Percentiles rank a stretch among this genome's conserved stretches.
phyloP scores from a whole-genome alignment of 2,797 vertebrate species.

The Siniperca undulata region DNA sequence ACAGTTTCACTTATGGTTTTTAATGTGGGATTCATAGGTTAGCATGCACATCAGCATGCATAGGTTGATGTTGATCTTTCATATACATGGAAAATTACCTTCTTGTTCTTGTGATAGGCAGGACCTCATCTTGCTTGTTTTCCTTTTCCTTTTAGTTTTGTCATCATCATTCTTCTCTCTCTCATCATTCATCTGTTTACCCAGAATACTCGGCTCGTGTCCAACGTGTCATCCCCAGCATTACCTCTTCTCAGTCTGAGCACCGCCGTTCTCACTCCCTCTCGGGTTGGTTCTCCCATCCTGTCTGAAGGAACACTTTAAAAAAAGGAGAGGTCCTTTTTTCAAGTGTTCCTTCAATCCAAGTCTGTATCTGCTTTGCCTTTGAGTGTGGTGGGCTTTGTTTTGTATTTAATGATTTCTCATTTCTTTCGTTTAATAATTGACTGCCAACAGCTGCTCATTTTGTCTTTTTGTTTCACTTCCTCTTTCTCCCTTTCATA shows the following conservation, averaged over 20 bases:
- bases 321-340: conserved; percentile 37
- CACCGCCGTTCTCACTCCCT: conserved; percentile 80
- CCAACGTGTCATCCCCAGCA: conserved; percentile 78
- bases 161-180: conserved; percentile 60
- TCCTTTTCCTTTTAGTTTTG: conserved; percentile 51
- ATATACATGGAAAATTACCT: conserved; percentile 3
- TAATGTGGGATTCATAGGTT: conserved; percentile 5
- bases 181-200: conserved; percentile 73
- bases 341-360: conserved; percentile 59
- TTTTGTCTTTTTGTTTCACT: conserved; percentile 22
- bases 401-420: conserved; percentile 50
- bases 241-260: conserved; percentile 79
- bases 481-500: conserved; percentile 58
- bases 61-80: neutral
- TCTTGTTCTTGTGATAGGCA: conserved; percentile 12
- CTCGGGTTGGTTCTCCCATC: conserved; percentile 82
- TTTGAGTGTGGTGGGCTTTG: conserved; percentile 58
- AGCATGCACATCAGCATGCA: neutral
- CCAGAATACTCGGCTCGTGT: conserved; percentile 86
- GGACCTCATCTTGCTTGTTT: conserved; percentile 33
- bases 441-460: conserved; percentile 31
- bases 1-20: neutral
- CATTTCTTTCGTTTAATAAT: conserved; percentile 32
- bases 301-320: conserved; percentile 57
- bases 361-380: conserved; percentile 53